Evolutionary conservation across 1,140 invertebrate genomes (phyloP).

Genomic region (Artemia franciscana): DNA sequence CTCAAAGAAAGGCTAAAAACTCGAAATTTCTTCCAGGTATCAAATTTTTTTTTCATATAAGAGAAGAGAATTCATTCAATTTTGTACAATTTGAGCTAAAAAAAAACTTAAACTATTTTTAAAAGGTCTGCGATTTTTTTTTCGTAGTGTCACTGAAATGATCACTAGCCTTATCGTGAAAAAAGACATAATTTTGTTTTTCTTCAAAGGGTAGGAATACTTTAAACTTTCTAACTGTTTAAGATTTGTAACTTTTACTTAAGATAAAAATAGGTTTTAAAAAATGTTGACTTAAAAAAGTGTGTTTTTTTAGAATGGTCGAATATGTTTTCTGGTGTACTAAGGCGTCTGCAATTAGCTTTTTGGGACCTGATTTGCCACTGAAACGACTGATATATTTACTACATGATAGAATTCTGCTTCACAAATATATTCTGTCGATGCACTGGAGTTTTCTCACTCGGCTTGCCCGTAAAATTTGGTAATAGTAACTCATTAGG

Average conservation of each 20-base stretch:
- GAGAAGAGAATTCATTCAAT: background rate
- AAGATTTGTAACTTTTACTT: too few species aligned
- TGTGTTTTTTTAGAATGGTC: background rate
- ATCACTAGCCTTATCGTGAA: too few species aligned
- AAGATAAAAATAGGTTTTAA: background rate
- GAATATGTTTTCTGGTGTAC: background rate
- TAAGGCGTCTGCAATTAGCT: background rate
- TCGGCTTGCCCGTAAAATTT: too few species aligned
- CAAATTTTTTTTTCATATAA: background rate
- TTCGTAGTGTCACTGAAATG: background rate
- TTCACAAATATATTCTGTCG: too few species aligned
- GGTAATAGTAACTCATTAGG: too few species aligned
- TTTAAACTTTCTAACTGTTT: too few species aligned
- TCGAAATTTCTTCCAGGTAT: background rate
- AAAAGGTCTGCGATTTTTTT: background rate
- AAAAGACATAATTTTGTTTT: background rate
- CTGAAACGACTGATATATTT: background rate
- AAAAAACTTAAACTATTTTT: background rate
- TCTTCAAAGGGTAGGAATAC: background rate
- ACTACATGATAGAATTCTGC: background rate
- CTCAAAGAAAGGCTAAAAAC: background rate
- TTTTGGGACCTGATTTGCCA: background rate
- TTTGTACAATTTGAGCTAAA: background rate
- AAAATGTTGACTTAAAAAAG: background rate
- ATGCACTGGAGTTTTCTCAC: too few species aligned